phyloP scores from a whole-genome alignment of 2,113 vertebrate genomes.

The Syrrhaptes paradoxus region DNA sequence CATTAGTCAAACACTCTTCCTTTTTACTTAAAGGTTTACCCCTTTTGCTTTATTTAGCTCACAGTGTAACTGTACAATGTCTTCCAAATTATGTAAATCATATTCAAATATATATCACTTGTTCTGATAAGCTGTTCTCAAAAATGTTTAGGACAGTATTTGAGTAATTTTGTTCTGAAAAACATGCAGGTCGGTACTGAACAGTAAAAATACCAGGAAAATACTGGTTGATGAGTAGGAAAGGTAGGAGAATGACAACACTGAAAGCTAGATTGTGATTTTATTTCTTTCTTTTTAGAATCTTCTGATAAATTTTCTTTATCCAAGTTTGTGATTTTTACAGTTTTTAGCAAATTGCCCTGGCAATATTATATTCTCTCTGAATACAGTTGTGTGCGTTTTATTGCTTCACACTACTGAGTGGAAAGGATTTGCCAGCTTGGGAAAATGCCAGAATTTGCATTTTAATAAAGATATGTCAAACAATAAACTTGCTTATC shows the following conservation, averaged over 20 bases:
- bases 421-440: background rate
- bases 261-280: background rate
- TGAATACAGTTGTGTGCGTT: background rate
- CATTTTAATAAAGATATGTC: conserved; percentile 62
- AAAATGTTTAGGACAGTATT: background rate
- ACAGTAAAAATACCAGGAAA: background rate
- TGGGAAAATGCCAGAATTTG: conserved; percentile 47
- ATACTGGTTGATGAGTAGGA: background rate
- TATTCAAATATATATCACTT: background rate
- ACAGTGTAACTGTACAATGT: background rate
- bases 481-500: conserved; percentile 37
- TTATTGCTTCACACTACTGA: background rate
- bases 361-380: background rate
- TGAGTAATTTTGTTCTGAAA: background rate
- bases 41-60: background rate
- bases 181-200: background rate
- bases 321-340: background rate
- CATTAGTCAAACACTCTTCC: background rate
- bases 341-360: background rate
- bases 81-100: background rate
- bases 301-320: background rate
- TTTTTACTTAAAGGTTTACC: background rate
- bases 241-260: background rate
- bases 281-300: background rate
- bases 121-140: background rate